Evolutionary conservation across 1,140 invertebrate genomes (phyloP).

Genomic region (Drosophila rufa): DNA sequence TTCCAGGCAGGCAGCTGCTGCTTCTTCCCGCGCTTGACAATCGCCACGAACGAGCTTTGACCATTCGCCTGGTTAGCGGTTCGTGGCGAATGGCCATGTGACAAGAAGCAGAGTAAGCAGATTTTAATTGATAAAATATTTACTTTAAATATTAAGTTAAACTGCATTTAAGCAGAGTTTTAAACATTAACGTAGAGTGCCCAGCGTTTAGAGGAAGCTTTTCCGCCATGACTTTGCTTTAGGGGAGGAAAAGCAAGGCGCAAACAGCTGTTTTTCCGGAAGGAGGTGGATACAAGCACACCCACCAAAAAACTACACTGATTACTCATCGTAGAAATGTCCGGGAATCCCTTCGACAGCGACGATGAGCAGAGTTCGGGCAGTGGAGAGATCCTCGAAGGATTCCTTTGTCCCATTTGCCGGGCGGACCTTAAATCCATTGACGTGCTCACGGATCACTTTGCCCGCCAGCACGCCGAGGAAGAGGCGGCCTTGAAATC

Average conservation of each 20-base stretch:
- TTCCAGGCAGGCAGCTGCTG: slow-evolving; percentile 46
- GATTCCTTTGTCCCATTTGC: slow-evolving; percentile 97
- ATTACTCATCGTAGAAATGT: slow-evolving; percentile 56
- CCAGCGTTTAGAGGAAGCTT: background rate
- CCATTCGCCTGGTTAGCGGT: background rate
- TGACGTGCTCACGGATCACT: slow-evolving; percentile 93
- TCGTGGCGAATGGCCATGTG: background rate
- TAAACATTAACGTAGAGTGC: background rate
- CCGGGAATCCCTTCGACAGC: slow-evolving; percentile 75
- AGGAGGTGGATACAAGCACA: slow-evolving; percentile 44
- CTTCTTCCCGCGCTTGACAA: slow-evolving; percentile 28
- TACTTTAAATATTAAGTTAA: background rate
- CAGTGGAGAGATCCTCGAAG: slow-evolving; percentile 91
- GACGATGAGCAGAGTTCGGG: slow-evolving; percentile 75
- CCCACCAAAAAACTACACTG: slow-evolving; percentile 48
- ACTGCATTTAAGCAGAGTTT: background rate
- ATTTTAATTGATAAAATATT: slow-evolving; percentile 19
- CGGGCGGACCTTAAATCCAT: slow-evolving; percentile 94
- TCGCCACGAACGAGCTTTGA: slow-evolving; percentile 3
- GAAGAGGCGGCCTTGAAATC: slow-evolving; percentile 95
- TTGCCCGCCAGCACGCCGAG: slow-evolving; percentile 94
- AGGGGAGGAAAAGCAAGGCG: background rate
- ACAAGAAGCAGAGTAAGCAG: slow-evolving; percentile 5
- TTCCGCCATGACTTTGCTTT: background rate
- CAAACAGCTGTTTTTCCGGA: slow-evolving; percentile 2